Evolutionary conservation across 2,797 vertebrate genomes (phyloP).

Genomic region (Carcharodon carcharias): DNA sequence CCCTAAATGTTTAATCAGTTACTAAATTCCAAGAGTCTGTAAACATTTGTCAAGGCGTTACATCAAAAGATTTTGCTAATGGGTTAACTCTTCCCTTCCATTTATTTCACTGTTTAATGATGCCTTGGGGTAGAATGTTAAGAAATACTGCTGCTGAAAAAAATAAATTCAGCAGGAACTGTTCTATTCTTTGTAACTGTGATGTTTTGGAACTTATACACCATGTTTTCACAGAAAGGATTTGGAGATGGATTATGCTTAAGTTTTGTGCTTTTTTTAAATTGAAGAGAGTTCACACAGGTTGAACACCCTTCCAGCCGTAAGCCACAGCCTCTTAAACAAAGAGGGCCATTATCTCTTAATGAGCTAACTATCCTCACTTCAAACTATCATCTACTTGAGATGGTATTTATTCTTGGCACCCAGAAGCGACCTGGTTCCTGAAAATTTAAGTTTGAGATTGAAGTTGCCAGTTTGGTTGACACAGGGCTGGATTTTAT

Average conservation of each 20-base stretch:
- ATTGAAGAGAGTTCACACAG: not conserved
- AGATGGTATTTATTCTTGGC: not conserved
- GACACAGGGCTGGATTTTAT: not conserved
- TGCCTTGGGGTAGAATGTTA: not conserved
- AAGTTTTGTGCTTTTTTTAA: not conserved
- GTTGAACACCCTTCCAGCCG: not conserved
- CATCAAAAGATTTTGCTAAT: not conserved
- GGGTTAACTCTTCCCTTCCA: not conserved
- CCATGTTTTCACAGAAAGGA: not conserved
- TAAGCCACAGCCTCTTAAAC: not conserved
- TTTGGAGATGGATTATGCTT: not conserved
- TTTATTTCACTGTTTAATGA: not conserved
- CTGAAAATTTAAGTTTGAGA: not conserved
- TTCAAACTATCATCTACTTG: not conserved
- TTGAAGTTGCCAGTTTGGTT: not conserved
- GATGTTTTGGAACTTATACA: not conserved
- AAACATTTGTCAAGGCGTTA: not conserved
- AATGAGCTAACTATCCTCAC: not conserved
- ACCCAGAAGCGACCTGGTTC: not conserved
- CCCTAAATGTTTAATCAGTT: not conserved
- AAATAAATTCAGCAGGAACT: not conserved
- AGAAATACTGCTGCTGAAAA: not conserved
- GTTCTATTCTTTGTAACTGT: not conserved
- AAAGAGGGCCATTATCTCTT: not conserved
- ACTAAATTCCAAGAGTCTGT: not conserved